Percentiles rank a stretch among this genome's conserved stretches.
Conservation (phyloP, 1,140 invertebrate species). For the Frieseomelitta varia region DNA sequence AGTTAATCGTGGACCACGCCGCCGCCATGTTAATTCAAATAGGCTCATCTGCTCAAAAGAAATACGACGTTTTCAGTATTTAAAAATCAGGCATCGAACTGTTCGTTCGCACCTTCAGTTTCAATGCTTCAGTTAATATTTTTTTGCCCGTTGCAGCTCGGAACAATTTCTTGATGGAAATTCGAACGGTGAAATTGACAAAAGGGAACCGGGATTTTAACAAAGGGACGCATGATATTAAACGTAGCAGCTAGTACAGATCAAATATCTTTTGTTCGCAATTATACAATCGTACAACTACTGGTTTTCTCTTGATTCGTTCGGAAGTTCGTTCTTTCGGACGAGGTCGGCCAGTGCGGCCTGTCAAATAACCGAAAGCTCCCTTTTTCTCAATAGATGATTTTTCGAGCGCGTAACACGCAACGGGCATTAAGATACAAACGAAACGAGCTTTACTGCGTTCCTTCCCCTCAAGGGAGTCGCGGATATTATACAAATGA, state of each 20-base stretch:
- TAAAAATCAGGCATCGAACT: too few relatives aligned
- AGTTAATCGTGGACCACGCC: not conserved
- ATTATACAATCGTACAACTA: not conserved
- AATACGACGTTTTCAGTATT: too few relatives aligned
- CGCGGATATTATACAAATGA: conserved; percentile 56
- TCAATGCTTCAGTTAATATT: too few relatives aligned
- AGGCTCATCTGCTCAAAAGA: too few relatives aligned
- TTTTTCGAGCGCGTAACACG: conserved; percentile 43
- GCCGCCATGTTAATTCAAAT: too few relatives aligned
- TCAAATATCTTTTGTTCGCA: conserved; percentile 9
- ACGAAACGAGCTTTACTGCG: conserved; percentile 77
- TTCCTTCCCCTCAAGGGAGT: conserved; percentile 40
- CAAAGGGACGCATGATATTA: conserved; percentile 30
- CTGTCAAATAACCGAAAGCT: conserved; percentile 1
- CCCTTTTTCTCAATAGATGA: conserved; percentile 22
- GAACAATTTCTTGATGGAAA: not conserved
- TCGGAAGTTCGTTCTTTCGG: not conserved
- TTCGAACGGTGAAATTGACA: not conserved
- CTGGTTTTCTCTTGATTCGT: conserved; percentile 42
- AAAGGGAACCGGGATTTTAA: not conserved
- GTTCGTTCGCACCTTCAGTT: too few relatives aligned
- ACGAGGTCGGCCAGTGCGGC: not conserved
- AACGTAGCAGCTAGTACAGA: conserved; percentile 33
- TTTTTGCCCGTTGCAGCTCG: conserved; percentile 21
- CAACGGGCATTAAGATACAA: conserved; percentile 78